Base-by-base conservation (phyloP, 2,797 vertebrate genomes). In the Sylvilagus floridanus region DNA sequence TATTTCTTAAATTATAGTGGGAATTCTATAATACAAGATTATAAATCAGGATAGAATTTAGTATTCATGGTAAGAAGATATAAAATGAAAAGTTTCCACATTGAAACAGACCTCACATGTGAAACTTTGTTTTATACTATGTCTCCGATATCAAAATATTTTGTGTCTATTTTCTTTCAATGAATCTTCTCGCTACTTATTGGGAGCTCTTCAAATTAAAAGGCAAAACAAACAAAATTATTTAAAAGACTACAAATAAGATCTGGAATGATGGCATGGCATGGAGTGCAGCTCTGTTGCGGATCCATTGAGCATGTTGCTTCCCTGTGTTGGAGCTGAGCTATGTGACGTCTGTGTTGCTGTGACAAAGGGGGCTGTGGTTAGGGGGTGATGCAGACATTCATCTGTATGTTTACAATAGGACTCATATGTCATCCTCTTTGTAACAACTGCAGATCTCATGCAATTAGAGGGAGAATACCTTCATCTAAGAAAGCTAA, bases 341-440 rank as follows among this genome's bases (percentile, higher is more conserved):
- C 32, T 65, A 95, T 60, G 96, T 93, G 92, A 96, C 97, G 83
- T 35, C 63, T 96, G 79, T 97, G 96, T 98, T 98, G 97, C 97
- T 95, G 97, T 98, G 97, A 98, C 96, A 95, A 97, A 97, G 84
- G 97, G 84, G 97, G 73, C 77, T 95, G 95, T 84, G 60, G 19
- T 92, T 95, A 87, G 90, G 97, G 88, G 86, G 47, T 88, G 94
- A 97, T 88, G 35, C 66, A 72, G 95, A 96, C 96, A 95, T 79
- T 68, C 63, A 84, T 88, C n/a, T 90, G 75, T 52, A 42, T 24
- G 28, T 84, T 95, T 78, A 65, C 71, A 85, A 4, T 3, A 60
- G 37, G 13, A 9, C 10, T 69, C 1, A 0, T 35, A 26, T 63
- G 79, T 24, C 35, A 69, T 4, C 24, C 21, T 90, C 77, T 82